Conservation (phyloP, 2,113 vertebrate species). For the Camelus bactrianus region DNA sequence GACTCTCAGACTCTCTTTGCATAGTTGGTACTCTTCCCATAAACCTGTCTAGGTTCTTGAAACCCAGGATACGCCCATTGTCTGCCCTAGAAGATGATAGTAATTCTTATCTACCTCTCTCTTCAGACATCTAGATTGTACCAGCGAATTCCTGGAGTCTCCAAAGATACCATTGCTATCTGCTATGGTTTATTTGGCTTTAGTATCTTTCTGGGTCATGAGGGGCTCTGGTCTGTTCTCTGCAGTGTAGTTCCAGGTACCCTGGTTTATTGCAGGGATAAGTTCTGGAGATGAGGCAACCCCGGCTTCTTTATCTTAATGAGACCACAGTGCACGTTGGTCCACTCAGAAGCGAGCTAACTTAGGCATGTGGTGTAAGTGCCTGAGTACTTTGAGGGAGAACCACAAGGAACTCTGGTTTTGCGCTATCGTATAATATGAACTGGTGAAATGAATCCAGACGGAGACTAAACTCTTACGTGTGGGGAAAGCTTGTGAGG, state of each 20-base stretch:
- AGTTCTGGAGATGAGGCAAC: neutral
- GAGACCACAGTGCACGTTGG: neutral
- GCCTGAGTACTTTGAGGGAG: neutral
- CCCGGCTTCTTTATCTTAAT: neutral
- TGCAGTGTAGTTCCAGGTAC: neutral
- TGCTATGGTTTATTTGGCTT: neutral
- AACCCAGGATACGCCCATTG: neutral
- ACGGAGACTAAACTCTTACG: neutral
- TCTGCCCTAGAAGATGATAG: neutral
- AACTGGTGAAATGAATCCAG: neutral
- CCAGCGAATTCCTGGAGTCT: neutral
- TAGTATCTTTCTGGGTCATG: neutral
- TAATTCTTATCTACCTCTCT: neutral
- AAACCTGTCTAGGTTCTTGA: neutral
- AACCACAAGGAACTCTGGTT: neutral
- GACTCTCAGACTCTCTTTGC: constrained; percentile 8
- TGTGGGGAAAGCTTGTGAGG: neutral
- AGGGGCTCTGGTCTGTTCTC: neutral
- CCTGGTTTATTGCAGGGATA: neutral
- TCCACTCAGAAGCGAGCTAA: neutral
- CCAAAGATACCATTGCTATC: neutral
- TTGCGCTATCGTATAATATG: neutral
- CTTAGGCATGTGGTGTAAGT: no score
- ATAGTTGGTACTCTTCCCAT: neutral
- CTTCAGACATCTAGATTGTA: neutral